phyloP scores from a whole-genome alignment of 23 tunicate species.

The Oikopleura vanhoeffeni region DNA sequence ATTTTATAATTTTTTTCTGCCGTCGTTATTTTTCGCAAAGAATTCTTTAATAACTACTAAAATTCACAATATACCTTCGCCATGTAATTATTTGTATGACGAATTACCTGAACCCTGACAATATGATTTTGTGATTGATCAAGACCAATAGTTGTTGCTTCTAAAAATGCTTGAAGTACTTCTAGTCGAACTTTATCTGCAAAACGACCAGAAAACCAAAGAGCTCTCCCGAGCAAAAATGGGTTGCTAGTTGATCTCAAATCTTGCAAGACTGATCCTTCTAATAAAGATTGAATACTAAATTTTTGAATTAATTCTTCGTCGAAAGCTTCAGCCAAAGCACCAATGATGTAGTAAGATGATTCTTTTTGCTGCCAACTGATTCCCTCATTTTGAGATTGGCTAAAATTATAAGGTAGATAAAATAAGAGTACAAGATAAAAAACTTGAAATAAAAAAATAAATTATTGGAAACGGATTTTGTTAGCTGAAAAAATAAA shows the following conservation, averaged over 20 bases:
- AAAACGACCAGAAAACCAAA: slow-evolving; percentile 10
- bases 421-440: no score
- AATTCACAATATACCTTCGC: no score
- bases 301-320: not conserved
- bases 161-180: not conserved
- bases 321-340: not conserved
- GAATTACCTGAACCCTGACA: not conserved
- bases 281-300: not conserved
- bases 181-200: not conserved
- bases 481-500: no score
- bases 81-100: no score
- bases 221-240: not conserved
- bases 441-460: no score
- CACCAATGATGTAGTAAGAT: slow-evolving; percentile 3
- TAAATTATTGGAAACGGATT: no score
- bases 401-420: no score
- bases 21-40: no score
- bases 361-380: slow-evolving; percentile 11
- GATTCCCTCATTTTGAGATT: not conserved
- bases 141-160: not conserved
- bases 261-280: not conserved
- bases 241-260: not conserved
- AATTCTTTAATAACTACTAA: no score
- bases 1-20: no score
- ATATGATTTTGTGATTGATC: not conserved